Evolutionary conservation across 2,888 invertebrate genomes (phyloP).

Genomic region (Mythimna impura): DNA sequence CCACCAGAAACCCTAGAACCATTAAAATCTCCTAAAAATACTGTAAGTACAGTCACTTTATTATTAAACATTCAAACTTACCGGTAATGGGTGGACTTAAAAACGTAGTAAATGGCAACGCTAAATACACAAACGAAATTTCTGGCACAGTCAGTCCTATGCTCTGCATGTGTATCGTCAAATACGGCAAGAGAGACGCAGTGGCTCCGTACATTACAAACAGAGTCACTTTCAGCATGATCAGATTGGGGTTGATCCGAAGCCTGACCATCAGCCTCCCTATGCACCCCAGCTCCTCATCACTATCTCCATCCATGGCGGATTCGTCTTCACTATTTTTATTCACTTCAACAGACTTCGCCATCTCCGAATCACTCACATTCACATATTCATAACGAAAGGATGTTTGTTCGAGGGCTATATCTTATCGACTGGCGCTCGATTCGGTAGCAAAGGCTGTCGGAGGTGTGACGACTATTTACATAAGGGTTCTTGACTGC

Average conservation of each 20-base stretch:
- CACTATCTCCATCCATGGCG: conserved; percentile 86
- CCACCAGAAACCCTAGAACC: conserved; percentile 94
- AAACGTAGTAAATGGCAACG: conserved; percentile 96
- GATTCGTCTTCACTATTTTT: conserved; percentile 87
- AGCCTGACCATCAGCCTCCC: conserved; percentile 86
- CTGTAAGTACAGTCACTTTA: conserved; percentile 17
- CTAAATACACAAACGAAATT: conserved; percentile 96
- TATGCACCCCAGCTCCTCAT: conserved; percentile 81
- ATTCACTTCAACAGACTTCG: conserved; percentile 83
- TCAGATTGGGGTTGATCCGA: conserved; percentile 93
- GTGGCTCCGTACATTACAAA: conserved; percentile 96
- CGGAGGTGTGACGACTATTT: conserved; percentile 80
- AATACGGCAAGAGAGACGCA: conserved; percentile 95
- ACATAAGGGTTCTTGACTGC: conserved; percentile 74
- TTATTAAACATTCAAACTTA: conserved; percentile 77
- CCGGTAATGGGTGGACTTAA: conserved; percentile 96
- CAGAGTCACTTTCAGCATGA: conserved; percentile 95
- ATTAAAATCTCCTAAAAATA: conserved; percentile 50
- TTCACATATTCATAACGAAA: conserved; percentile 79
- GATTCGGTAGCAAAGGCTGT: conserved; percentile 76
- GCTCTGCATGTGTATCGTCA: conserved; percentile 97
- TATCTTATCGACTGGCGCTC: conserved; percentile 88
- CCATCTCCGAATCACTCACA: conserved; percentile 74
- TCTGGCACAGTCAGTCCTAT: conserved; percentile 96
- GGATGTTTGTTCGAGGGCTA: conserved; percentile 79